Conservation (phyloP, 1,140 invertebrate genomes). For the Meloidogyne floridensis region DNA sequence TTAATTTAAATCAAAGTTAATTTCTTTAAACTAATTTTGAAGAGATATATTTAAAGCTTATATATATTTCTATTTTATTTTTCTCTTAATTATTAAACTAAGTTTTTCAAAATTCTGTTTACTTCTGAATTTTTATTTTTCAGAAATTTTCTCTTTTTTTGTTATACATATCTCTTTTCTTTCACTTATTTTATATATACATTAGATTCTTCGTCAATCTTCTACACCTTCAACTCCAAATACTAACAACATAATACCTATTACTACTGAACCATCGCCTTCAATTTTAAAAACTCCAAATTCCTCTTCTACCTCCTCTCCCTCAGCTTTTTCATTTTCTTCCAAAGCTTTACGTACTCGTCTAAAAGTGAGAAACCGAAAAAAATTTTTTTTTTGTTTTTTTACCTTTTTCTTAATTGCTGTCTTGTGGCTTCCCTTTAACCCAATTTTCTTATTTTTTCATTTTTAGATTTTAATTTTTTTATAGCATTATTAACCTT, state of each 20-base stretch:
- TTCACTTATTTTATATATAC: not conserved
- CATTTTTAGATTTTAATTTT: not conserved
- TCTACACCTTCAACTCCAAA: not conserved
- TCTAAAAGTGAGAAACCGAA: not conserved
- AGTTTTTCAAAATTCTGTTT: too few relatives aligned
- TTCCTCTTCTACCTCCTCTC: not conserved
- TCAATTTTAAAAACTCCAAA: not conserved
- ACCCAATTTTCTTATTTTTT: not conserved
- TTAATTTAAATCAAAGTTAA: not conserved
- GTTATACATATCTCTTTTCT: not conserved
- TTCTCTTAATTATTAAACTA: too few relatives aligned
- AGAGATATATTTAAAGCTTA: not conserved
- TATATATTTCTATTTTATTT: too few relatives aligned
- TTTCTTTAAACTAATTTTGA: too few relatives aligned
- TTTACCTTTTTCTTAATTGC: not conserved
- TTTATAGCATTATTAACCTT: too few relatives aligned
- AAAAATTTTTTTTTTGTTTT: not conserved
- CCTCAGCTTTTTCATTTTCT: not conserved
- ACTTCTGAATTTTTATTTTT: not conserved
- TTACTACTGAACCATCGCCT: not conserved
- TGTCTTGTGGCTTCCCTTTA: not conserved
- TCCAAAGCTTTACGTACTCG: not conserved
- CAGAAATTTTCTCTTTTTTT: not conserved
- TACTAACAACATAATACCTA: not conserved
- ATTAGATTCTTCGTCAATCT: not conserved